These are phyloP conservation scores for Epinotia ramella DNA, from an alignment of 2,888 invertebrate genomes.

Conservation along the genomic window DNA sequence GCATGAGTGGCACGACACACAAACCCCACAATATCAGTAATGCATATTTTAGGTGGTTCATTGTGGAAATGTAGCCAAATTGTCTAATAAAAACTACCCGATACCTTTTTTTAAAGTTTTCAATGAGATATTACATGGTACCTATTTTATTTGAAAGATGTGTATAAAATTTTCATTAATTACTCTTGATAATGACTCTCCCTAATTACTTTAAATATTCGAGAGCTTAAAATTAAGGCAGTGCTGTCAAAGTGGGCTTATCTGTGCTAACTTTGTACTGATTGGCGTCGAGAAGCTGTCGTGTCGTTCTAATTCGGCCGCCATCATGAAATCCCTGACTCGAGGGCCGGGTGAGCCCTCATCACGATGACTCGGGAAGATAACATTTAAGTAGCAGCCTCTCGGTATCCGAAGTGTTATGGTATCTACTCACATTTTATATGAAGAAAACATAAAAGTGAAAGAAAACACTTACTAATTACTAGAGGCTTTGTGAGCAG, in stretches of 20 bases:
- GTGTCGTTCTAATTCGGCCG: conserved; percentile 8
- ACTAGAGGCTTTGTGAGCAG: no score
- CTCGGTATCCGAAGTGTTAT: background rate
- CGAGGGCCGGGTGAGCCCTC: conserved; percentile 1
- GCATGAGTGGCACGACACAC: no score
- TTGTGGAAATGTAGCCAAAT: no score
- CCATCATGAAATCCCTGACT: background rate
- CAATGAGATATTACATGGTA: no score
- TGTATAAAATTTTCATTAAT: background rate
- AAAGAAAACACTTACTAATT: no score
- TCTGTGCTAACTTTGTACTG: conserved; percentile 13
- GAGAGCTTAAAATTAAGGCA: conserved; percentile 4
- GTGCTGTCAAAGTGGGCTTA: conserved; percentile 11
- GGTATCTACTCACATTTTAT: background rate
- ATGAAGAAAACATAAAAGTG: background rate
- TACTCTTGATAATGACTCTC: no score
- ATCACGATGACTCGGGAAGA: conserved; percentile 20
- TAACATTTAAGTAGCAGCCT: conserved; percentile 16
- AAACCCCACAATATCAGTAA: no score
- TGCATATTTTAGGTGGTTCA: no score
- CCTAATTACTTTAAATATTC: background rate
- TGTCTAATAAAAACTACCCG: no score
- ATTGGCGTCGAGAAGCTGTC: background rate
- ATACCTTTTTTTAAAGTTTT: no score
- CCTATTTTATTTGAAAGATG: no score